Base-by-base conservation (phyloP, 2,797 vertebrate genomes). In the Lateolabrax maculatus region DNA sequence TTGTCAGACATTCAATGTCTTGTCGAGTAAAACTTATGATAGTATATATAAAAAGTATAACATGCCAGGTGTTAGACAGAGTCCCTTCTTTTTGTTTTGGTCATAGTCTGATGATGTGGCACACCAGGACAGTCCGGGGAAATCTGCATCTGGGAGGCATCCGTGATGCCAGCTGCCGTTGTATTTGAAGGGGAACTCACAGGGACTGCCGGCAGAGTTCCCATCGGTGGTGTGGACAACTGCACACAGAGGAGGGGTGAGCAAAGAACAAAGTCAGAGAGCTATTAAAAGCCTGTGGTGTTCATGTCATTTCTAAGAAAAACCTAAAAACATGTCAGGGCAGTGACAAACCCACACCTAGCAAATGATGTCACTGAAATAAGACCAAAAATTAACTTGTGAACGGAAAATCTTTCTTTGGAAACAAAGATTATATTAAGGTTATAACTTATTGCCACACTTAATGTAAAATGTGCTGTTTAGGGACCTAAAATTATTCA, bases 161-260 rank as follows among this genome's bases (percentile, higher is more conserved):
- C 94, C 94, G n/a, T 99, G 96, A 86, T 97, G 87, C 98, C 97
- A 99, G 0, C 69, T 95, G 46, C 90, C 81, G 3, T 96, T 94
- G 84, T 94, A 85, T 37, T 95, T 93, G 89, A 99, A 99, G 23
- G 98, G 98, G 75, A 99, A 98, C 19, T 94, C 95, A 73, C 98
- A 99, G 48, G 96, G 96, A 29, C 73, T 90, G 16, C 98, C 98
- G 0, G 93, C 94, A 27, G 97, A 95, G 89, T 97, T 98, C n/a
- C 97, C 97, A 43, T 88, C 90, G 18, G 58, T 94, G 75, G 97
- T 99, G 91, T 99, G 96, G 68, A 97, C 85, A n/a, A 96, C 98
- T 99, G 86, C 48, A 75, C 11, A 76, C n/a, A 77, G 62, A 62
- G 53, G 51, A 83, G 39, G 79, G 13, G 64, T 8, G n/a, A 53